Conservation (phyloP, 2,888 invertebrate species). For the Trachelus iudaicus region DNA sequence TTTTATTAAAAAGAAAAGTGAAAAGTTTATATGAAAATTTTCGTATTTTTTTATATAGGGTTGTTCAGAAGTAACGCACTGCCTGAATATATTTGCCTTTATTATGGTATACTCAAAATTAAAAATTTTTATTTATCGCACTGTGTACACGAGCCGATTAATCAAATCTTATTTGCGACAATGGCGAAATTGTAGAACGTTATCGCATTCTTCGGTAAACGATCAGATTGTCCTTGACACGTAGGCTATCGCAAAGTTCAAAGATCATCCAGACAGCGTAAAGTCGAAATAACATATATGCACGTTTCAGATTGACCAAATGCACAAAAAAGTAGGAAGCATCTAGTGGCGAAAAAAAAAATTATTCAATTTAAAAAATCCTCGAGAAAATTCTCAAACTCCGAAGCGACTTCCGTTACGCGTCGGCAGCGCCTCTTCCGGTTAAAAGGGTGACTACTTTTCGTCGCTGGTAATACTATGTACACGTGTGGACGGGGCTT, state of each 20-base stretch:
- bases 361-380: not conserved
- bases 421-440: not conserved
- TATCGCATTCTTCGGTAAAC: not conserved
- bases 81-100: not conserved
- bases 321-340: not conserved
- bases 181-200: not conserved
- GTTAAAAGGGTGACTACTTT: not conserved
- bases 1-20: not conserved
- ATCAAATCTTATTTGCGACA: not conserved
- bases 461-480: not conserved
- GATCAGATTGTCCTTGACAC: not conserved
- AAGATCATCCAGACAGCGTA: not conserved
- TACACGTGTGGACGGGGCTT: not conserved
- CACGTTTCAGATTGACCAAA: not conserved
- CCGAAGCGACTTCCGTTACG: not conserved
- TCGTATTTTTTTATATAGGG: not conserved
- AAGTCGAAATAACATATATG: not conserved
- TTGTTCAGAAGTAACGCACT: not conserved
- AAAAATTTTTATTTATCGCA: not conserved
- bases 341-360: not conserved
- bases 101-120: not conserved
- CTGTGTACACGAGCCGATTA: not conserved
- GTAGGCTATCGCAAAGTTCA: not conserved
- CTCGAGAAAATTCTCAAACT: not conserved
- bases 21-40: not conserved